Evolutionary conservation across 2,113 vertebrate genomes (phyloP), one percentile per base, ranked within the genome.

Genomic region (Emberiza fucata): DNA sequence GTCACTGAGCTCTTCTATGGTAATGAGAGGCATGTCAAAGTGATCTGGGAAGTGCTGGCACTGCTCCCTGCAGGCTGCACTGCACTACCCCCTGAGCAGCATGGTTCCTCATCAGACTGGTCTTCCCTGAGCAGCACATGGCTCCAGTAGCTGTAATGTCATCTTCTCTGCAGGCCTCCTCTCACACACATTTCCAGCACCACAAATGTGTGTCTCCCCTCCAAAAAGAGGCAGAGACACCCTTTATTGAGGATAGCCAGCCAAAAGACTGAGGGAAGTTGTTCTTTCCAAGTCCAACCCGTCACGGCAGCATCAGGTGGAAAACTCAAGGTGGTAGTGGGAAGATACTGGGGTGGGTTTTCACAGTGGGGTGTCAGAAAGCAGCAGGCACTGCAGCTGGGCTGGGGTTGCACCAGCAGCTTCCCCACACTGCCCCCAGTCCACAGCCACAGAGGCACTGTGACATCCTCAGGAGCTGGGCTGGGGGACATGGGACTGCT

Each of bases 371-470:
- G 4, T 59, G 37, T 78, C 70, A 81, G 60, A 77, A 77, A 89
- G 81, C 23, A 86, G 35, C 51, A 92, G 78, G 25, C 69, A 37
- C 29, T 5, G 3, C 40, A 16, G 5, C 39, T n/a, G 39, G 64
- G n/a, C 40, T 37, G 59, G 28, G 22, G 6, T 45, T 5, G 1
- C 3, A 2, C 8, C 9, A 3, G 9, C 60, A 70, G 39, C 56
- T 66, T 21, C 28, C 45, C 24, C 60, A 48, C 0, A 0, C 29
- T 56, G 29, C 24, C 37, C 48, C 31, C 0, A 2, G 16, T 16
- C 31, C 54, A 44, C 0, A 1, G 53, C 27, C 8, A 2, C 3
- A 0, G 44, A 24, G 2, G 7, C 24, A 33, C 21, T 4, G 2
- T 29, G 25, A 37, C 31, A 57, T 14, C 8, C 24, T 9, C 24